These are phyloP conservation scores for Mus caroli DNA, from an alignment of 2,797 vertebrate species.

Conservation along the genomic window DNA sequence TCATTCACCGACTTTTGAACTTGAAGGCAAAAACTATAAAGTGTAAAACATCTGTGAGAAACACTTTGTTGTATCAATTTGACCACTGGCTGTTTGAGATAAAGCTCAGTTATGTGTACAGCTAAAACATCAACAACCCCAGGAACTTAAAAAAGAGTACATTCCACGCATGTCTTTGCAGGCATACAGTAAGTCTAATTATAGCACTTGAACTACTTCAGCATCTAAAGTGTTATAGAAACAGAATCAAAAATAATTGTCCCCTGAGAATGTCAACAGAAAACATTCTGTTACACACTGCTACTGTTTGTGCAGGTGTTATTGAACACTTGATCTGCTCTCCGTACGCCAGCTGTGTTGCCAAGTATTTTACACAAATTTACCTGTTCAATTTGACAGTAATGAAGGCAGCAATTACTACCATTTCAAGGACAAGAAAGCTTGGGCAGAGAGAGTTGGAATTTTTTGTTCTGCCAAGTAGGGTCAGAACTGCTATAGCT, in stretches of 20 bases:
- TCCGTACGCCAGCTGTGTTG: background rate
- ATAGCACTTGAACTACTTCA: background rate
- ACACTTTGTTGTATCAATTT: conserved; percentile 47
- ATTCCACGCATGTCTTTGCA: conserved; percentile 66
- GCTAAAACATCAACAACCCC: conserved; percentile 64
- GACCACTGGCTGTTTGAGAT: conserved; percentile 52
- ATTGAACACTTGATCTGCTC: background rate
- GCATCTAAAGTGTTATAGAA: conserved; percentile 8
- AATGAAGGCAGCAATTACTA: background rate
- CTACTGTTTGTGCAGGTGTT: background rate
- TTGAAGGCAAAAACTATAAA: conserved; percentile 38
- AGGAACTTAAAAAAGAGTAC: conserved; percentile 55
- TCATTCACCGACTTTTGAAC: conserved; percentile 7
- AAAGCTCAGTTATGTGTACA: conserved; percentile 59
- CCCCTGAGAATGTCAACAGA: conserved; percentile 15
- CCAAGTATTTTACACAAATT: conserved; percentile 35
- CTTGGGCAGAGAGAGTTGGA: background rate
- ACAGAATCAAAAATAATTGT: conserved; percentile 50
- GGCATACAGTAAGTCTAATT: conserved; percentile 9
- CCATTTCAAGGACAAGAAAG: background rate
- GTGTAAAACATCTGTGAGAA: background rate
- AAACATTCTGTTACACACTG: background rate
- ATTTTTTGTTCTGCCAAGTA: background rate
- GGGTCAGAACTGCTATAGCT: background rate
- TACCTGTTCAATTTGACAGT: conserved; percentile 7